Conservation (phyloP, 2,888 invertebrate species). For the Philereme transversata region DNA sequence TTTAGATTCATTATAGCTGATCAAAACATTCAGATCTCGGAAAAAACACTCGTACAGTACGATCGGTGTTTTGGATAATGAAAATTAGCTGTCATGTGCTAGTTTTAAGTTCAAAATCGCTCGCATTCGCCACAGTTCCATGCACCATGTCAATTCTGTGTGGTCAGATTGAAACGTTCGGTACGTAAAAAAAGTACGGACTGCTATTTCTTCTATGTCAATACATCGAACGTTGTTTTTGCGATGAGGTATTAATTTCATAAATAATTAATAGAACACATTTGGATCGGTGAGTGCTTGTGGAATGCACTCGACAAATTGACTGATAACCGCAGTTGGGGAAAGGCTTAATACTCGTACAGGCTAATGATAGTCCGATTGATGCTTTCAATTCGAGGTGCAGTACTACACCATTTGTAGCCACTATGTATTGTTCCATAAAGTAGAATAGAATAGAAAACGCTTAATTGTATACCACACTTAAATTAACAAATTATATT, state of each 20-base stretch:
- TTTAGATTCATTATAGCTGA: not conserved
- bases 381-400: constrained; percentile 52
- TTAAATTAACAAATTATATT: no score
- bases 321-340: constrained; percentile 79
- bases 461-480: no score
- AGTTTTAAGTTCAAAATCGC: not conserved
- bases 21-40: not conserved
- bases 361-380: constrained; percentile 77
- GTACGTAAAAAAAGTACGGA: constrained; percentile 13
- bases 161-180: not conserved
- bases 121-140: not conserved
- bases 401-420: constrained; percentile 1
- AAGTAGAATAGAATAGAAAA: no score
- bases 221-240: constrained; percentile 60
- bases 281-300: constrained; percentile 68
- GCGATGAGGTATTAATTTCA: constrained; percentile 73
- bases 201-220: constrained; percentile 44
- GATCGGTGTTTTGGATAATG: not conserved
- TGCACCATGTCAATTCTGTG: not conserved
- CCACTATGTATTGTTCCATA: not conserved
- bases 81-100: not conserved
- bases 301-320: constrained; percentile 80
- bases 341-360: constrained; percentile 82
- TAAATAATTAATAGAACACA: constrained; percentile 79
- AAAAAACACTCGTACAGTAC: not conserved